A percentile compares a stretch with the other conserved stretches of the same genome.
Conservation (phyloP, 2,113 vertebrate species). For the Syngnathus typhle region DNA sequence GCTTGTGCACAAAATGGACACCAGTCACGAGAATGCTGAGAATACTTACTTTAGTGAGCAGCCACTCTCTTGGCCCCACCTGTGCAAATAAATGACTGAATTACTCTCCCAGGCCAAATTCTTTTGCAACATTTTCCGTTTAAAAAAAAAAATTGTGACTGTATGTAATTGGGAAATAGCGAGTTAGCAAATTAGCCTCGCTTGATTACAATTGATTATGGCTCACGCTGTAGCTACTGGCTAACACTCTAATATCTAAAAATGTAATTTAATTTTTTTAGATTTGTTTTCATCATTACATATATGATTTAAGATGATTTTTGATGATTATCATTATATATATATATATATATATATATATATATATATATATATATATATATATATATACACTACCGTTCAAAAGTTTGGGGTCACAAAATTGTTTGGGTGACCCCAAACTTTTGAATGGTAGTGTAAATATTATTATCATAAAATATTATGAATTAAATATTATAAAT, state of each 20-base stretch:
- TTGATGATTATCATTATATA: too few relatives aligned
- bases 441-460: too few relatives aligned
- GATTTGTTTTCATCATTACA: too few relatives aligned
- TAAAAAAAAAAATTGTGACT: neutral
- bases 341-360: too few relatives aligned
- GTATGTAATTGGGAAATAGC: neutral
- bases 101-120: neutral
- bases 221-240: neutral
- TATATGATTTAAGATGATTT: too few relatives aligned
- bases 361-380: too few relatives aligned
- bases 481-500: too few relatives aligned
- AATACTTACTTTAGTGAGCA: constrained; percentile 74
- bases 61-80: constrained; percentile 78
- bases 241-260: neutral
- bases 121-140: too few relatives aligned
- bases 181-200: neutral
- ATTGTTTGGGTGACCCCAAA: too few relatives aligned
- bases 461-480: too few relatives aligned
- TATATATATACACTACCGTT: too few relatives aligned
- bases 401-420: too few relatives aligned
- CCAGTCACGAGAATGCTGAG: neutral
- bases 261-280: neutral
- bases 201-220: neutral
- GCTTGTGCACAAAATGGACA: neutral
- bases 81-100: constrained; percentile 29